Percentiles rank a stretch among this genome's conserved stretches.
phyloP scores from a whole-genome alignment of 1,140 invertebrate species.

The Protaetia brevitarsis region DNA sequence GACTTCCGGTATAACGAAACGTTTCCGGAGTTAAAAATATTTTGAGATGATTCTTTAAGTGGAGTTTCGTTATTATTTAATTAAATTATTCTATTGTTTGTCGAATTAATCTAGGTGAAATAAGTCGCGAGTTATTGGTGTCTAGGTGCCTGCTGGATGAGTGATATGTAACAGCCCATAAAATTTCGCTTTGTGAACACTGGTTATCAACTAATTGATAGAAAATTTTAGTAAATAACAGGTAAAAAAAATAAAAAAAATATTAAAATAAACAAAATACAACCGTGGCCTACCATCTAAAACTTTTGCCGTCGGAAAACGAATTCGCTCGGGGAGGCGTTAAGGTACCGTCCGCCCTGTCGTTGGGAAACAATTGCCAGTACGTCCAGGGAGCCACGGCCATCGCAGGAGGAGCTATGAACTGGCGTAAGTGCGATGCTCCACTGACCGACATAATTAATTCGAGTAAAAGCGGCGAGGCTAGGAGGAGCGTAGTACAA shows the following conservation, averaged over 20 bases:
- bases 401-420: constrained; percentile 14
- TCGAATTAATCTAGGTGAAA: no score
- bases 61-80: no score
- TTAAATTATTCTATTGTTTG: no score
- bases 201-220: no score
- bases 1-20: no score
- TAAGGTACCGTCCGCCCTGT: neutral
- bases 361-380: neutral
- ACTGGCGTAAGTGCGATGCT: constrained; percentile 24
- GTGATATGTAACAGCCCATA: no score
- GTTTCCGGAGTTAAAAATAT: no score
- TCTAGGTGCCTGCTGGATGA: no score
- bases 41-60: no score
- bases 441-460: constrained; percentile 30
- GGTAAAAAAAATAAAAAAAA: neutral
- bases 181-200: no score
- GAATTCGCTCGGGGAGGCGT: neutral
- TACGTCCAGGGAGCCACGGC: neutral
- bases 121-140: no score
- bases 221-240: no score
- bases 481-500: constrained; percentile 20
- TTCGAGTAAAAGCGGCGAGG: constrained; percentile 15
- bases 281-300: neutral
- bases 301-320: neutral
- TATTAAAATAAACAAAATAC: neutral